A percentile compares a stretch with the other conserved stretches of the same genome.
These are phyloP conservation scores for Turdus rufiventris DNA, from an alignment of 2,113 vertebrate species.

Conservation along the genomic window DNA sequence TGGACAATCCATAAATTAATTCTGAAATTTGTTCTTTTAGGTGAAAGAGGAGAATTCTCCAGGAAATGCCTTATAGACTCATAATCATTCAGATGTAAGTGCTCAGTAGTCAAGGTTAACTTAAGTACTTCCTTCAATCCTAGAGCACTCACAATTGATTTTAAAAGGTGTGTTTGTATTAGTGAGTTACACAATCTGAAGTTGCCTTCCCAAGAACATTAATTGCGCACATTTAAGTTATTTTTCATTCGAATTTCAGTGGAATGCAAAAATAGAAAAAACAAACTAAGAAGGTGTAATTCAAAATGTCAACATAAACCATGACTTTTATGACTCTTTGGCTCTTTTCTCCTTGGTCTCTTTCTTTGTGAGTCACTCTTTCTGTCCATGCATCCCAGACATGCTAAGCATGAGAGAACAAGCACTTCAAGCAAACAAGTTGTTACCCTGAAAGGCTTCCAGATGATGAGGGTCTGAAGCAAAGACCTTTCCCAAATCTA, in stretches of 20 bases:
- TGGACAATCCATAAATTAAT: not conserved
- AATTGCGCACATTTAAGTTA: not conserved
- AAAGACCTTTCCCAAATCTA: not conserved
- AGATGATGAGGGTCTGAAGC: not conserved
- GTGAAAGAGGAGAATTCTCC: not conserved
- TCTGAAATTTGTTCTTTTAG: not conserved
- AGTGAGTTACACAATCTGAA: not conserved
- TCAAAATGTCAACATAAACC: not conserved
- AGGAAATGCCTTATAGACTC: not conserved
- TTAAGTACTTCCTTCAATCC: not conserved
- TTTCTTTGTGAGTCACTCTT: not conserved
- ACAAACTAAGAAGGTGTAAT: not conserved
- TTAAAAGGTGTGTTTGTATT: not conserved
- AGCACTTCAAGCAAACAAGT: not conserved
- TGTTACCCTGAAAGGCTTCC: not conserved
- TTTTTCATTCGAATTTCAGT: not conserved
- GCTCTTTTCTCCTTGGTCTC: not conserved
- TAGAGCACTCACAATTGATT: not conserved
- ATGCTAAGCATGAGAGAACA: not conserved
- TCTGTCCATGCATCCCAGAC: not conserved
- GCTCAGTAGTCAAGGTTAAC: not conserved
- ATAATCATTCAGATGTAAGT: not conserved
- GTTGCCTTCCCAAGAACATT: not conserved
- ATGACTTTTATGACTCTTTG: not conserved
- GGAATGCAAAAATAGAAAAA: not conserved